phyloP scores from a whole-genome alignment of 2,797 vertebrate species.

The Crenichthys baileyi region DNA sequence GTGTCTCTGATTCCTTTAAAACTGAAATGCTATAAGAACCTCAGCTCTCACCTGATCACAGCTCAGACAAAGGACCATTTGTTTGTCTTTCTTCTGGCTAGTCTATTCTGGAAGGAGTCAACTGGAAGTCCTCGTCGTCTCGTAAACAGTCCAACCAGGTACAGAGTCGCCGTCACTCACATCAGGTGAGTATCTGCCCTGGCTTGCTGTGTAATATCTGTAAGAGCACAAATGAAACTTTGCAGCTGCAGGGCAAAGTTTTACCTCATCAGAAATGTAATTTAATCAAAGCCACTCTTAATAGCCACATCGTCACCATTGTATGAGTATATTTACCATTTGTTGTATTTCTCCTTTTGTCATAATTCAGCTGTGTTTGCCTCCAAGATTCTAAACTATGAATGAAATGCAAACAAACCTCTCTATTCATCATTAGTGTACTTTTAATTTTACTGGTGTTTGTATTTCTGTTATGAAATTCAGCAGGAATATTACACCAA shows the following conservation, averaged over 20 bases:
- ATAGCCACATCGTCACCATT: background rate
- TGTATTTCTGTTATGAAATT: background rate
- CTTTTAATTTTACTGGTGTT: background rate
- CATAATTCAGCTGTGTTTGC: constrained; percentile 10
- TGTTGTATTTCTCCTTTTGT: constrained; percentile 16
- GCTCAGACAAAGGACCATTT: constrained; percentile 54
- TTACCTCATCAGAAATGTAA: constrained; percentile 16
- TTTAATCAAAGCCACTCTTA: background rate
- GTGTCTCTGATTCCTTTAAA: background rate
- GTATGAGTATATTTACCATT: background rate
- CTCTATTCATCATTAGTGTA: background rate
- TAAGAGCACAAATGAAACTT: constrained; percentile 54
- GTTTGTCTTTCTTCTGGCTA: constrained; percentile 68
- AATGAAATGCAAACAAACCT: background rate
- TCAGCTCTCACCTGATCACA: constrained; percentile 5
- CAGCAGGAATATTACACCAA: background rate
- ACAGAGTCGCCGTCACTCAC: constrained; percentile 75
- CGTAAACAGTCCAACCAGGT: constrained; percentile 83
- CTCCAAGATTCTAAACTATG: background rate
- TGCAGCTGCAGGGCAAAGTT: constrained; percentile 53
- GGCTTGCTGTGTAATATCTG: constrained; percentile 55
- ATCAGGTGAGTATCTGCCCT: constrained; percentile 78
- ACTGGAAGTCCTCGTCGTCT: constrained; percentile 78
- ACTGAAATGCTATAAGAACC: background rate
- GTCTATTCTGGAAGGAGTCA: constrained; percentile 79